Conservation (phyloP, 2,888 invertebrate genomes). For the Trichopoda pennipes region DNA sequence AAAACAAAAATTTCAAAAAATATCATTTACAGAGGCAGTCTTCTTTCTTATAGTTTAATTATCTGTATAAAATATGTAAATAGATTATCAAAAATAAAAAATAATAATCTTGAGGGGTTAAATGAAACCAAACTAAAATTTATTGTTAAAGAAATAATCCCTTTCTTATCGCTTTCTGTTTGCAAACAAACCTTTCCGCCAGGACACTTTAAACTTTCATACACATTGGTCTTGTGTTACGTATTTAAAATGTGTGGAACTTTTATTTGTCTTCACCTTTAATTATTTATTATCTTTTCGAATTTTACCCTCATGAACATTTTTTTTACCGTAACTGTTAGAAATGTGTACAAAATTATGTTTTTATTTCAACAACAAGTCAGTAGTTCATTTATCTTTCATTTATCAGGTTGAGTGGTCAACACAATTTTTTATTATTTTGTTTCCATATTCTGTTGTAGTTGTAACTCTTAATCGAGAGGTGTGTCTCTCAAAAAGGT, state of each 20-base stretch:
- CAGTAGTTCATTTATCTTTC: constrained; percentile 58
- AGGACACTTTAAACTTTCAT: too few species aligned
- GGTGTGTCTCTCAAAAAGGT: constrained; percentile 64
- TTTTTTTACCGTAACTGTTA: constrained; percentile 19
- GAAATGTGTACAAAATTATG: constrained; percentile 40
- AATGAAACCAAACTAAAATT: too few species aligned
- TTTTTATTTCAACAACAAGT: constrained; percentile 47
- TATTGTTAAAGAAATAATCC: too few species aligned
- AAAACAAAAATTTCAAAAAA: too few species aligned
- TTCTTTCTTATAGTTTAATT: too few species aligned
- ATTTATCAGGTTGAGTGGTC: constrained; percentile 57
- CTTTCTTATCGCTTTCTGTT: too few species aligned
- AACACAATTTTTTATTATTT: constrained; percentile 59
- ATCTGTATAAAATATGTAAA: too few species aligned
- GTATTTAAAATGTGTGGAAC: not conserved
- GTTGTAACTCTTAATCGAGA: constrained; percentile 60
- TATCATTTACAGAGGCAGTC: too few species aligned
- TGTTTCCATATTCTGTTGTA: constrained; percentile 23
- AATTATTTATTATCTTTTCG: constrained; percentile 30
- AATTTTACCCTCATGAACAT: not conserved
- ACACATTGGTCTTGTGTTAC: not conserved
- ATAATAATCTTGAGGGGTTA: too few species aligned
- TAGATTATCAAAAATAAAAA: too few species aligned
- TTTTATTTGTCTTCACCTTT: not conserved
- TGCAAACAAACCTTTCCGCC: too few species aligned